phyloP scores from a whole-genome alignment of 2,888 invertebrate genomes.

The Parnassius smintheus region DNA sequence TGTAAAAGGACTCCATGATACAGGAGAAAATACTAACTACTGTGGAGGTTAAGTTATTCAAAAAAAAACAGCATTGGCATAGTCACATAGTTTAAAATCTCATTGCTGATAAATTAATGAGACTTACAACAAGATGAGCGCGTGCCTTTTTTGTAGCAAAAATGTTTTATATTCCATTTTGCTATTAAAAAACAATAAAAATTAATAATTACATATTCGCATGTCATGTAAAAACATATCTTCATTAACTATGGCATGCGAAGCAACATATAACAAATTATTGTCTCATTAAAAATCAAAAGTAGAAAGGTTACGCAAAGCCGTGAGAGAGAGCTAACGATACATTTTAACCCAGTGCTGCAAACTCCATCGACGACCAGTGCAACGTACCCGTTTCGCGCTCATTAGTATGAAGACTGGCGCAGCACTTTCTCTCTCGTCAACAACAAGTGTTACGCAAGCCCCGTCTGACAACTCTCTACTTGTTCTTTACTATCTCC shows the following conservation, averaged over 20 bases:
- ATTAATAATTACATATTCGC: too few relatives aligned
- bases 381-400: slow-evolving; percentile 62
- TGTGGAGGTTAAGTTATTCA: too few relatives aligned
- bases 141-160: slow-evolving; percentile 11
- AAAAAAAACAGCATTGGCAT: not conserved
- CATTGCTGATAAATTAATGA: slow-evolving; percentile 18
- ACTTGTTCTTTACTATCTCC: slow-evolving; percentile 53
- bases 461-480: slow-evolving; percentile 58
- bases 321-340: slow-evolving; percentile 55
- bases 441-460: slow-evolving; percentile 76
- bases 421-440: slow-evolving; percentile 77
- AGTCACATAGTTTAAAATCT: slow-evolving; percentile 6
- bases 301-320: slow-evolving; percentile 56
- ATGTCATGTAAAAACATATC: too few relatives aligned
- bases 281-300: slow-evolving; percentile 54
- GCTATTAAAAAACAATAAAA: too few relatives aligned
- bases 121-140: slow-evolving; percentile 13
- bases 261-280: slow-evolving; percentile 29
- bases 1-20: too few relatives aligned
- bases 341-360: slow-evolving; percentile 72
- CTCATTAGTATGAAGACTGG: slow-evolving; percentile 76
- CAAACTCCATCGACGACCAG: slow-evolving; percentile 50
- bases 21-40: too few relatives aligned
- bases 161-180: not conserved
- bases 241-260: too few relatives aligned